These are phyloP conservation scores for Chaetura pelagica DNA, from an alignment of 2,113 vertebrate species.

Conservation along the genomic window DNA sequence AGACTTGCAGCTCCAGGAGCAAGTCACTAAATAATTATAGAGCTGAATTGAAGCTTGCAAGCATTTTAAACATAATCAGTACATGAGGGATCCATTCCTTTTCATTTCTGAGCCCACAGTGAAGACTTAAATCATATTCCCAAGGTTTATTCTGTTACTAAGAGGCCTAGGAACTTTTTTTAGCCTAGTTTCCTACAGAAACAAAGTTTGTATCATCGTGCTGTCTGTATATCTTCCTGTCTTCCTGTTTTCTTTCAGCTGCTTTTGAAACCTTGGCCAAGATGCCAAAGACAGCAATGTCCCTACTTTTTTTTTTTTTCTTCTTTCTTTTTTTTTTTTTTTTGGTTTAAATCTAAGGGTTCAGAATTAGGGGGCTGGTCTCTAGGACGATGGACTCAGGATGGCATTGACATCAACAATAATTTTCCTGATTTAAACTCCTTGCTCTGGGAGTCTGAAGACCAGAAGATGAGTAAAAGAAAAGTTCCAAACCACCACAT, in stretches of 20 bases:
- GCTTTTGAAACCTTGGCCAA: background rate
- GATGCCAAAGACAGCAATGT: background rate
- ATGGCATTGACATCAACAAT: slow-evolving; percentile 95
- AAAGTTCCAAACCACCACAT: slow-evolving; percentile 90
- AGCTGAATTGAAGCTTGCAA: background rate
- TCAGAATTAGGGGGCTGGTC: slow-evolving; percentile 97
- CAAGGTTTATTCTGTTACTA: background rate
- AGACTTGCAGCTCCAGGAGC: background rate
- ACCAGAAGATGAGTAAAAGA: slow-evolving; percentile 80
- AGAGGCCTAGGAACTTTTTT: background rate
- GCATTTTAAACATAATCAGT: slow-evolving; percentile 29
- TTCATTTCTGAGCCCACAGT: background rate
- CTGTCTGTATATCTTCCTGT: background rate
- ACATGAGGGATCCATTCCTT: background rate
- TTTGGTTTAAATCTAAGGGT: slow-evolving; percentile 75
- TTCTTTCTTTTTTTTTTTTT: background rate
- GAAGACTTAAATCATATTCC: background rate
- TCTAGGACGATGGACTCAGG: slow-evolving; percentile 92
- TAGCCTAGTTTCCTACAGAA: background rate
- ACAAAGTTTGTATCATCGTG: background rate
- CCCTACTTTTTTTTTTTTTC: background rate
- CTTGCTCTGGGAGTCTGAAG: slow-evolving; percentile 92
- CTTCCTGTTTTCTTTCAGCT: slow-evolving; percentile 23
- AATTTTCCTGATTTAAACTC: slow-evolving; percentile 96
- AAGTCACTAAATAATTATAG: background rate